A percentile compares a stretch with the other conserved stretches of the same genome.
These are phyloP conservation scores for Bugulina stolonifera DNA, from an alignment of 2,888 invertebrate species.

Conservation along the genomic window DNA sequence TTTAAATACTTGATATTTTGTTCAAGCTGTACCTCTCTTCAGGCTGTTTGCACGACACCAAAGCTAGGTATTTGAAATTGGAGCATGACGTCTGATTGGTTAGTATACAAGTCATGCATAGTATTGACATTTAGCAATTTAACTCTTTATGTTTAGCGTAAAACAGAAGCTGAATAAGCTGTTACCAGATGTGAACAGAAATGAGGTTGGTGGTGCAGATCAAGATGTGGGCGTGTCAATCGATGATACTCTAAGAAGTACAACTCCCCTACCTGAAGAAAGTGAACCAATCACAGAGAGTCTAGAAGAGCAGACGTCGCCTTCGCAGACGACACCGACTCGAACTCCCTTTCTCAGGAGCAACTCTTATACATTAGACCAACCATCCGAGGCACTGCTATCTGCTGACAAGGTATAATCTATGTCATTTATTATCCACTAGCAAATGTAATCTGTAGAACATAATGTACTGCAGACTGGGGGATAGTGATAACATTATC, in stretches of 20 bases:
- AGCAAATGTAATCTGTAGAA: too few relatives aligned
- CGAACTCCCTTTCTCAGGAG: neutral
- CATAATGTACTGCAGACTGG: too few relatives aligned
- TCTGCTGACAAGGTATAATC: conserved; percentile 18
- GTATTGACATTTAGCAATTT: too few relatives aligned
- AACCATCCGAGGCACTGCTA: conserved; percentile 3
- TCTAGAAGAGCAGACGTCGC: neutral
- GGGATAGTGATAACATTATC: too few relatives aligned
- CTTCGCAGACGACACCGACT: neutral
- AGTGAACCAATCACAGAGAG: neutral
- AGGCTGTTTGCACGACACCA: too few relatives aligned
- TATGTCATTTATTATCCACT: too few relatives aligned
- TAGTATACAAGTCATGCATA: too few relatives aligned
- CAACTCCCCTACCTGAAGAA: neutral
- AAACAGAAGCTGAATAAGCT: conserved; percentile 21
- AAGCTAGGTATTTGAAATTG: too few relatives aligned
- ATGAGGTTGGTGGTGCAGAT: neutral
- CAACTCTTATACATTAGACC: neutral
- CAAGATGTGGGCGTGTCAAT: neutral
- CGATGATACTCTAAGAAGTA: conserved; percentile 18
- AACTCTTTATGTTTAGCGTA: neutral
- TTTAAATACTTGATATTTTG: too few relatives aligned
- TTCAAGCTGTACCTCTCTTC: too few relatives aligned
- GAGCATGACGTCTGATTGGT: too few relatives aligned
- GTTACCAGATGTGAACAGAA: neutral